phyloP scores from a whole-genome alignment of 37 sponge, comb jelly and placozoan genomes.

The Ephydatia muelleri region DNA sequence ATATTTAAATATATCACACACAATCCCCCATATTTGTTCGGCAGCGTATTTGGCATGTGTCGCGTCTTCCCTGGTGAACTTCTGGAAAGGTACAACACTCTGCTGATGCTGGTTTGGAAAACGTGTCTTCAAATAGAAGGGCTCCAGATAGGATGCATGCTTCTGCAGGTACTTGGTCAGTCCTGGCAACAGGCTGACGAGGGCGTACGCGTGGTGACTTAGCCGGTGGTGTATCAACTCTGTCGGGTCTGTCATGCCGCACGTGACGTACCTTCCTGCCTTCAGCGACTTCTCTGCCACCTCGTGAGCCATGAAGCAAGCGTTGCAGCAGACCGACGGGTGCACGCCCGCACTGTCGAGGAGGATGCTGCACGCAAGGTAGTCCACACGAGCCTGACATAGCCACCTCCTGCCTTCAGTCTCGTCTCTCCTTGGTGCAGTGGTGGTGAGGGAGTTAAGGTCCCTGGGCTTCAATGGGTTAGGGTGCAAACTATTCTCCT shows the following conservation, averaged over 20 bases:
- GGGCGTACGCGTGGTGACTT: neutral
- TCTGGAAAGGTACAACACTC: neutral
- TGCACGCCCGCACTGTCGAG: neutral
- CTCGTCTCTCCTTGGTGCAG: neutral
- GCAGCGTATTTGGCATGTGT: neutral
- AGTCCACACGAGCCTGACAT: neutral
- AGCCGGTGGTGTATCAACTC: neutral
- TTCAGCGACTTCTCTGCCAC: neutral
- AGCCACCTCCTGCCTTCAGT: neutral
- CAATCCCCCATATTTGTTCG: neutral
- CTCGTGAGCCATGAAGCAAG: neutral
- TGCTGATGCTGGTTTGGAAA: constrained; percentile 16
- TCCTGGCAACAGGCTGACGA: neutral
- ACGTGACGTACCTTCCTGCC: neutral
- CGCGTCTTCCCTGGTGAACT: constrained; percentile 1
- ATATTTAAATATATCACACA: neutral
- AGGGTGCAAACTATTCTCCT: neutral
- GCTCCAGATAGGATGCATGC: neutral
- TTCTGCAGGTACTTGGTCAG: neutral
- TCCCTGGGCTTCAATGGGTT: neutral
- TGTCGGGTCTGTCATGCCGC: neutral
- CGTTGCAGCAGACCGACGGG: neutral
- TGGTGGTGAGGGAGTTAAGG: neutral
- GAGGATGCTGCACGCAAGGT: neutral
- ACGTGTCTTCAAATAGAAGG: constrained; percentile 17